Evolutionary conservation across 53 echinoderm and acorn worm genomes (phyloP), one percentile per base, ranked within the genome.

Genomic region (Mesocentrotus franciscanus): DNA sequence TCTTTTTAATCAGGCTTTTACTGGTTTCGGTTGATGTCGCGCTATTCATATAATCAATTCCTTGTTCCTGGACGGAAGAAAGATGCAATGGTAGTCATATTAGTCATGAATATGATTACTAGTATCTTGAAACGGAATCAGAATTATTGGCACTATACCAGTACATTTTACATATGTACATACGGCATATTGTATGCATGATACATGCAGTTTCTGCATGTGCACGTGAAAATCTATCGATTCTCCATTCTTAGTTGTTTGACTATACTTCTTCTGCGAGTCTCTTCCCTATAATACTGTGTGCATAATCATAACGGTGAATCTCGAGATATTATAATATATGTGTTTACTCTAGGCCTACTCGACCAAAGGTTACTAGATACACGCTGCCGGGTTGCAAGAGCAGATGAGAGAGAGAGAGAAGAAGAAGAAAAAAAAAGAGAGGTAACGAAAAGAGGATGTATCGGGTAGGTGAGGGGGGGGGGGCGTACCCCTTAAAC

Each of bases 301-400:
- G 12, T 34, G 14, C 27, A 27, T 27, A 3, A 12, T 30, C 30
- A n/a, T 33, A 81, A 4, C 16, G 20, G 81, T 42, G 42, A 81
- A 39, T 81, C 81, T 81, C 42, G 18, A 81, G 12, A 33, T 18
- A 81, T 81, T 81, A 81, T 81, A 36, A 81, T 81, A 81, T 29
- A 7, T 81, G 39, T 81, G 42, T 81, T 81, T 36, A 42, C 81
- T 39, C 42, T 81, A 42, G 18, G n/a, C n/a, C n/a, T n/a, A n/a
- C 1, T 36, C 81, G 36, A 81, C 42, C 42, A 36, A 81, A 81
- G 81, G 81, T 81, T 81, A 17, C 18, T 9, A 27, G 49, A 18
- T 62, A 0, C 0, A 20, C 81, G 81, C 81, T 81, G 81, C 81
- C 42, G 81, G 81, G 81, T 42, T 36, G 18, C 42, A 42, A n/a